Evolutionary conservation across 2,888 invertebrate genomes (phyloP).

Genomic region (Hirtodrosophila duncani): DNA sequence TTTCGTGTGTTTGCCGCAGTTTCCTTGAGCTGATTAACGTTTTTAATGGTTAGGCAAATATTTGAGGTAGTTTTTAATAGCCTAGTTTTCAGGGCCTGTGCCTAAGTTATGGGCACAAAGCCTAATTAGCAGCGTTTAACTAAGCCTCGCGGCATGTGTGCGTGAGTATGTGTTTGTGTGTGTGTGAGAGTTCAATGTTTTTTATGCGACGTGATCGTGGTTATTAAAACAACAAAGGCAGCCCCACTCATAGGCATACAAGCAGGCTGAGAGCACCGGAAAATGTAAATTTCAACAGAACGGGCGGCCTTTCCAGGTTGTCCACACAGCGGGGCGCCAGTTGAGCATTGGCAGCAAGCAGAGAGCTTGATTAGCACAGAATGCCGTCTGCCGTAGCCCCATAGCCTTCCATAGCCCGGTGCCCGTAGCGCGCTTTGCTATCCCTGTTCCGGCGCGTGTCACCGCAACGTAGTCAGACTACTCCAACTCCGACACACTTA

Average conservation of each 20-base stretch:
- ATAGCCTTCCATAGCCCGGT: background rate
- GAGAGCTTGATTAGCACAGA: conserved; percentile 52
- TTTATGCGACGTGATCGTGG: conserved; percentile 68
- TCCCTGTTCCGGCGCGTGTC: conserved; percentile 3
- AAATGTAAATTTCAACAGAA: conserved; percentile 60
- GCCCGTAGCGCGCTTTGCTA: background rate
- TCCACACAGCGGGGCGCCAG: conserved; percentile 17
- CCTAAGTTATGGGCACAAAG: conserved; percentile 51
- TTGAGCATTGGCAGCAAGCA: conserved; percentile 3
- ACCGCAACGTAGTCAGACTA: conserved; percentile 1
- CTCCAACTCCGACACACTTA: conserved; percentile 62
- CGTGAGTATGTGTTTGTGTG: conserved; percentile 8
- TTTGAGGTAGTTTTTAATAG: conserved; percentile 64
- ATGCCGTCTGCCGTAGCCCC: conserved; percentile 1
- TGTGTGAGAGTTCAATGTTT: conserved; percentile 29
- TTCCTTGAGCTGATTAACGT: conserved; percentile 56
- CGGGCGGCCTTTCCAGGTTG: conserved; percentile 10
- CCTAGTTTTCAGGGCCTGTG: conserved; percentile 35
- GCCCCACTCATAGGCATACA: conserved; percentile 15
- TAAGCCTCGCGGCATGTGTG: conserved; percentile 54
- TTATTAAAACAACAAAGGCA: conserved; percentile 60
- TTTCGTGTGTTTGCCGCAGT: background rate
- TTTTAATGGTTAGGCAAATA: conserved; percentile 67
- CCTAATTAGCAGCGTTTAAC: conserved; percentile 76
- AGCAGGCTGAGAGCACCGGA: conserved; percentile 32